phyloP scores from a whole-genome alignment of 2,113 vertebrate genomes.

The Smithornis capensis region DNA sequence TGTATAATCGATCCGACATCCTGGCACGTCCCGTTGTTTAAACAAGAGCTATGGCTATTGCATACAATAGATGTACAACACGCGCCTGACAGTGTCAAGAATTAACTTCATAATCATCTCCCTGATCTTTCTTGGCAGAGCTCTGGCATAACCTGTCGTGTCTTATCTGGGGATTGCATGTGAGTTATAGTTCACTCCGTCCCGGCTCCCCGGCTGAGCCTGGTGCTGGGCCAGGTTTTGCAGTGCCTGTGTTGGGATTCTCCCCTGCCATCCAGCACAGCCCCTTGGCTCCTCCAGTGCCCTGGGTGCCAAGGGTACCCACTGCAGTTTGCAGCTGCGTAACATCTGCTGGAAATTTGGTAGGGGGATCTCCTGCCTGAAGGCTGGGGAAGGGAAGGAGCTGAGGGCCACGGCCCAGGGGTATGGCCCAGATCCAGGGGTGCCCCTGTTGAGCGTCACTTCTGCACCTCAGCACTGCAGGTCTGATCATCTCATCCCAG shows the following conservation, averaged over 20 bases:
- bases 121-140: conserved; percentile 31
- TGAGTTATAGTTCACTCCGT: neutral
- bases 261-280: neutral
- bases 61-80: neutral
- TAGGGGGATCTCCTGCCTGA: neutral
- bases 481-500: rapidly evolving
- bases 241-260: neutral
- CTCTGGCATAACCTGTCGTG: conserved; percentile 22
- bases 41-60: neutral
- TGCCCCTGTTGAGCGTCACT: rapidly evolving
- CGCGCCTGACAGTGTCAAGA: neutral
- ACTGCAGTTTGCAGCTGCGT: rapidly evolving
- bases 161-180: neutral
- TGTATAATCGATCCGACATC: neutral
- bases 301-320: rapidly evolving
- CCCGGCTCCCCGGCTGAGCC: neutral
- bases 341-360: neutral
- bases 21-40: neutral
- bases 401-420: neutral
- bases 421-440: rapidly evolving
- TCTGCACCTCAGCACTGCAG: neutral
- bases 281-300: neutral
- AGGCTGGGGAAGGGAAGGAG: neutral
- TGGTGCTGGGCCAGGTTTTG: neutral
- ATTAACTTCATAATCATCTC: conserved; percentile 14